Percentiles rank a stretch among this genome's conserved stretches.
These are phyloP conservation scores for Mesitornis unicolor DNA, from an alignment of 2,113 vertebrate genomes.

Conservation along the genomic window DNA sequence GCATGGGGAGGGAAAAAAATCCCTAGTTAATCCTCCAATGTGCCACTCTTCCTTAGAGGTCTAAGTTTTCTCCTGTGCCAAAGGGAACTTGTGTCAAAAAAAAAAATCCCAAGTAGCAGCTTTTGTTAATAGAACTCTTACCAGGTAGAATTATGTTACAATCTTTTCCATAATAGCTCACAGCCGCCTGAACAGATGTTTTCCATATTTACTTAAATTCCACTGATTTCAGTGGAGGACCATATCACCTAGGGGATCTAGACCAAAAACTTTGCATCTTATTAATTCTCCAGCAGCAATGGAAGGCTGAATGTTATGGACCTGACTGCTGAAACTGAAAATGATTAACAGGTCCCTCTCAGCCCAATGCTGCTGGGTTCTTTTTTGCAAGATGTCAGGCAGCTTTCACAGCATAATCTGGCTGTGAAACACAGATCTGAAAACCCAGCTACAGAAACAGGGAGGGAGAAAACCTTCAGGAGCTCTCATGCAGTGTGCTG, in stretches of 20 bases:
- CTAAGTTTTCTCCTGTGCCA: background rate
- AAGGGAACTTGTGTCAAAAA: background rate
- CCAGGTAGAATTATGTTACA: background rate
- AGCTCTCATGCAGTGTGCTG: background rate
- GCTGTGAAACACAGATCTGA: background rate
- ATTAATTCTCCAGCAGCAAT: background rate
- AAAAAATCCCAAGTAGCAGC: background rate
- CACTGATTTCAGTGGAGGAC: background rate
- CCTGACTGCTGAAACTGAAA: background rate
- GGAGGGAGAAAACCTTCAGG: background rate
- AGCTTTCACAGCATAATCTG: background rate
- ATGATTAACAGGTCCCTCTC: background rate
- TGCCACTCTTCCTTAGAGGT: rapidly evolving
- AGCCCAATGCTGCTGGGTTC: background rate
- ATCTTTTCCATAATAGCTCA: background rate
- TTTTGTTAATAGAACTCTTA: background rate
- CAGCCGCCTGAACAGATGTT: background rate
- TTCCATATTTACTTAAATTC: background rate
- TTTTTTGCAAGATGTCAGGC: background rate
- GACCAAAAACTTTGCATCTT: background rate
- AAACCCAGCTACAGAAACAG: background rate
- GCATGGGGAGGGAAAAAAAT: background rate
- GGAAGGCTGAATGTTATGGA: background rate
- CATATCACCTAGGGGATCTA: background rate
- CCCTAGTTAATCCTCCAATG: background rate